Evolutionary conservation across 37 sponge, comb jelly and placozoan species (phyloP), one percentile per base, ranked within the genome.

Genomic region (Mnemiopsis leidyi): DNA sequence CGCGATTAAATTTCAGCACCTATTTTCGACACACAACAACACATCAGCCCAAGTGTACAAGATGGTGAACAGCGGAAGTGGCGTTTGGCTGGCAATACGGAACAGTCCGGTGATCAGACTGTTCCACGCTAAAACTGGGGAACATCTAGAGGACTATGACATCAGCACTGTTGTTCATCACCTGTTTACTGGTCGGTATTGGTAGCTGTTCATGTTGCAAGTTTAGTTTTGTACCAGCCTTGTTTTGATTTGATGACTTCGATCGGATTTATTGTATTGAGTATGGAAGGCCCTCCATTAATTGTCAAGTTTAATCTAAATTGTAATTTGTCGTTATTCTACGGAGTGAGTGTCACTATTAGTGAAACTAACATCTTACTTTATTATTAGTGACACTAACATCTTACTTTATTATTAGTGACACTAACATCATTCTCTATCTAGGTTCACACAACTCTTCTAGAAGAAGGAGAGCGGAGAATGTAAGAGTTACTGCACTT

Each of bases 1-100:
- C 61, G 61, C 13, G 61, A 18, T 48, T 13, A 18, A 5, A 48
- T 77, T 34, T 34, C 90, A 85, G 90, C 90, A 85, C 61, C 30
- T 85, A 1, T 85, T 85, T 29, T 85, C 90, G 20, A 85, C 90
- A 39, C 90, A 85, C 90, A 85, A 85, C 90, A 85, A 85, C 90
- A 85, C 90, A 3, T 40, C 90, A 28, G 90, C 90, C 0, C 90
- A 85, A 85, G 90, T 85, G 3, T 85, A 85, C 90, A 85, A 85
- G 90, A 85, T 85, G 90, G 90, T 85, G 0, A 38, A n/a, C 28
- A 32, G 90, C n/a, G 90, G 90, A 25, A 85, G 90, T 85, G 90
- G 90, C 3, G 90, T 85, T 7, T 85, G 90, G 90, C 90, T 85
- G 1, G 90, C 90, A n/a, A 85, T 85, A 7, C 90, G 90, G 90